Evolutionary conservation across 2,113 vertebrate genomes (phyloP).

Genomic region (Diadophis punctatus): DNA sequence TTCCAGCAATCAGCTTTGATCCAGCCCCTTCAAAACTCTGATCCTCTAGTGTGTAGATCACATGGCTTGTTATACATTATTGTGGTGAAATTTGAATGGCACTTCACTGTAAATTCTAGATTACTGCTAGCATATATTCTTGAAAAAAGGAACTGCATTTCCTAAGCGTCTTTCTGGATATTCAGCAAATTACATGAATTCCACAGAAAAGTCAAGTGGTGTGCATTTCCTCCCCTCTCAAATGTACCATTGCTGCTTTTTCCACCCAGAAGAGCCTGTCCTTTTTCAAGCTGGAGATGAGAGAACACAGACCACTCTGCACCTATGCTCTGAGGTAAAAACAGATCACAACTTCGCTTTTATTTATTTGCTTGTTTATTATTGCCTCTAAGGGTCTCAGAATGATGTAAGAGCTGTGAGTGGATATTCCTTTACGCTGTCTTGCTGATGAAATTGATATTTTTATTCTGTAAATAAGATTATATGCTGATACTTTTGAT

Average conservation of each 20-base stretch:
- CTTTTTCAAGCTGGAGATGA: neutral
- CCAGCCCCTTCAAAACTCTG: neutral
- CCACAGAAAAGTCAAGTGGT: neutral
- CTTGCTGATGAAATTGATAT: neutral
- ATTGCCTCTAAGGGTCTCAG: fast-evolving
- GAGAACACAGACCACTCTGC: neutral
- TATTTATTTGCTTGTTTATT: neutral
- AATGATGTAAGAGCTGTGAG: neutral
- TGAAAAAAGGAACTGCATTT: neutral
- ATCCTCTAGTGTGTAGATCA: neutral
- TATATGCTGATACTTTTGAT: neutral
- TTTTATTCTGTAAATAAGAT: fast-evolving
- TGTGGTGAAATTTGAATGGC: neutral
- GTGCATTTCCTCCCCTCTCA: neutral
- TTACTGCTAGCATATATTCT: neutral
- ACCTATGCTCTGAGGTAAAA: fast-evolving
- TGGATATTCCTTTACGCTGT: fast-evolving
- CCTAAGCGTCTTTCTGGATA: neutral
- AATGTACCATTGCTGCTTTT: slow-evolving; percentile 5
- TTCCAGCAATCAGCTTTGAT: neutral
- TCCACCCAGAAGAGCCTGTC: slow-evolving; percentile 27
- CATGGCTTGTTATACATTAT: neutral
- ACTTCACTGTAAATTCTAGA: neutral
- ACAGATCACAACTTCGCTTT: neutral
- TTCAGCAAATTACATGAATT: neutral